Evolutionary conservation across 2,797 vertebrate species (phyloP), one percentile per base, ranked within the genome.

Genomic region (Falco novaeseelandiae): DNA sequence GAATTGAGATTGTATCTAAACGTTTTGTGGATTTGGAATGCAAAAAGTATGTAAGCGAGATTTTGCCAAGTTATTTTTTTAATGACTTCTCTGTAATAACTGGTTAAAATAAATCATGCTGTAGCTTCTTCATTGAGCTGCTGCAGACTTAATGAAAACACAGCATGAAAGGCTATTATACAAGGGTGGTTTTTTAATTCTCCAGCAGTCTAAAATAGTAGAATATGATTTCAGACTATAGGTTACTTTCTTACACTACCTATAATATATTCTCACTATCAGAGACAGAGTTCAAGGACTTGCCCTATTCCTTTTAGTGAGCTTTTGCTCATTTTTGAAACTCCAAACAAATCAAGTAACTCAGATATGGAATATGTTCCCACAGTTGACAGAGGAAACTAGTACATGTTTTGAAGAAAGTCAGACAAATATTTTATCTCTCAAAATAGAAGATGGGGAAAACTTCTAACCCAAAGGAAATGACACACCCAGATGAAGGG

Each of bases 71-170:
- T 38, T 73, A 20, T 57, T 72, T 85, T 66, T 89, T 91, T 86
- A 90, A 91, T 82, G 59, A 84, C 44, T 90, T 84, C 66, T 88
- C 72, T 84, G 30, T 95, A 95, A 91, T 83, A 93, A 87, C 54
- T 84, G 94, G 91, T 94, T 93, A 79, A 88, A 95, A 90, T 95
- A 96, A 84, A 95, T 96, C 90, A 87, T 57, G 16, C 34, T 85
- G 46, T 21, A 94, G 44, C 55, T 77, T 91, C 90, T 93, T 95
- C 82, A 77, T 62, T 84, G 90, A 89, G 73, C 66, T 95, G 70
- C 69, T 70, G 94, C 90, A 87, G 51, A 89, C 58, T 79, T 95
- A 82, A 96, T 72, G 85, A 94, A 87, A 95, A 81, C 85, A 93
- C 54, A 96, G 66, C 73, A 84, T 5, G 2, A 54, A 87, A 89